Conservation (phyloP, 2,888 invertebrate species). For the Dasysyrphus tricinctus region DNA sequence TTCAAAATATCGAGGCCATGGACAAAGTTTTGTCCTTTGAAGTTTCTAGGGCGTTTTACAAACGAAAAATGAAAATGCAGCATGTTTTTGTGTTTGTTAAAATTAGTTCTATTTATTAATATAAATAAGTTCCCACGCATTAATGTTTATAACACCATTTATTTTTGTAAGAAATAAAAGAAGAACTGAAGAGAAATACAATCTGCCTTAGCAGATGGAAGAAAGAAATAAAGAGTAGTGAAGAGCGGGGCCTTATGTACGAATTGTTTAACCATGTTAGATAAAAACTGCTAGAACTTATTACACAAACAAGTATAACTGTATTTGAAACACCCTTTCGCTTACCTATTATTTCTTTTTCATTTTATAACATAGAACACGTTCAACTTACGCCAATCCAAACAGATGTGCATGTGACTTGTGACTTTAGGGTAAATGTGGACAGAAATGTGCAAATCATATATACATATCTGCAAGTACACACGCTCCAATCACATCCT, state of each 20-base stretch:
- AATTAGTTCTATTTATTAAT: too few species aligned
- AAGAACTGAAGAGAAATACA: too few species aligned
- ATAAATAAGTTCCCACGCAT: too few species aligned
- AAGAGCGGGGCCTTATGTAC: too few species aligned
- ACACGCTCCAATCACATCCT: constrained; percentile 32
- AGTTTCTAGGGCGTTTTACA: neutral
- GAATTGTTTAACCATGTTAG: neutral
- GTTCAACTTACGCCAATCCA: constrained; percentile 48
- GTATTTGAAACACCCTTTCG: neutral
- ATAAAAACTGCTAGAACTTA: too few species aligned
- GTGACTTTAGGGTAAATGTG: constrained; percentile 27
- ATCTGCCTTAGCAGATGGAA: too few species aligned
- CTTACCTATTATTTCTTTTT: neutral
- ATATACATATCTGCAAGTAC: neutral
- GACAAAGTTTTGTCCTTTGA: neutral
- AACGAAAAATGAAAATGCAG: neutral
- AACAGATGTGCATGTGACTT: constrained; percentile 40
- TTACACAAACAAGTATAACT: neutral
- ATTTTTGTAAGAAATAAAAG: too few species aligned
- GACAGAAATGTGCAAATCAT: constrained; percentile 25
- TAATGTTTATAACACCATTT: too few species aligned
- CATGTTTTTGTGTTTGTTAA: neutral
- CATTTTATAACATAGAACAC: constrained; percentile 31
- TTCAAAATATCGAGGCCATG: constrained; percentile 8
- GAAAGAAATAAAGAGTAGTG: too few species aligned